Evolutionary conservation across 2,113 vertebrate species (phyloP), one percentile per base, ranked within the genome.

Genomic region (Phylloscopus trochilus): DNA sequence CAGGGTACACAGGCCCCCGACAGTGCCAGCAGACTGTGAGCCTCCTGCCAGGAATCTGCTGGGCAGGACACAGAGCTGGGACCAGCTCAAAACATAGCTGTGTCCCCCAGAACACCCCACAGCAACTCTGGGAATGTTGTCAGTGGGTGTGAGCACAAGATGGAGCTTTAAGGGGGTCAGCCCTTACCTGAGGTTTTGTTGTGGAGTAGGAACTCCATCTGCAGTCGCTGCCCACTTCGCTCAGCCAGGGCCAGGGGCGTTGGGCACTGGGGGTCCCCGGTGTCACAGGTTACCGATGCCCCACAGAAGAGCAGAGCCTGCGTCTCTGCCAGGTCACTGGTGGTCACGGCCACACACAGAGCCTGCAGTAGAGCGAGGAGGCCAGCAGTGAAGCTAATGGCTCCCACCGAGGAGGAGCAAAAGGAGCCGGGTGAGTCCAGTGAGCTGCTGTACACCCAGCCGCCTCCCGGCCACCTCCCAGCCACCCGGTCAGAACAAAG

Each of bases 301-400:
- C 99, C 99, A 1, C 99, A 99, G 97, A 99, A 99, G 62, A 99
- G 97, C 84, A 99, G 98, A 2, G 99, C 98, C 56, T 99, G 97
- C 0, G 99, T 99, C 98, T 99, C 99, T 6, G 98, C 98, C 94
- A 99, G 97, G 97, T 99, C 99, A 12, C 98, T 97, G 92, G 99
- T 98, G 96, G 99, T 99, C 70, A 99, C 98, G 3, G 99, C 98
- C 4, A 96, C 98, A 90, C 99, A 99, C 66, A 99, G 96, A 31
- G 99, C 99, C 99, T 90, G 88, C 72, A 51, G 70, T 17, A 55
- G 22, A 70, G n/a, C 33, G 15, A 13, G 53, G 20, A 27, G 24
- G 59, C 10, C 10, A 4, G 56, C 2, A 3, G 68, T 52, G 56
- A 89, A 58, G n/a, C 33, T 15, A 9, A 70, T 21, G 39, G 26